Conservation (phyloP, 2,797 vertebrate species). For the Novumbra hubbsi region DNA sequence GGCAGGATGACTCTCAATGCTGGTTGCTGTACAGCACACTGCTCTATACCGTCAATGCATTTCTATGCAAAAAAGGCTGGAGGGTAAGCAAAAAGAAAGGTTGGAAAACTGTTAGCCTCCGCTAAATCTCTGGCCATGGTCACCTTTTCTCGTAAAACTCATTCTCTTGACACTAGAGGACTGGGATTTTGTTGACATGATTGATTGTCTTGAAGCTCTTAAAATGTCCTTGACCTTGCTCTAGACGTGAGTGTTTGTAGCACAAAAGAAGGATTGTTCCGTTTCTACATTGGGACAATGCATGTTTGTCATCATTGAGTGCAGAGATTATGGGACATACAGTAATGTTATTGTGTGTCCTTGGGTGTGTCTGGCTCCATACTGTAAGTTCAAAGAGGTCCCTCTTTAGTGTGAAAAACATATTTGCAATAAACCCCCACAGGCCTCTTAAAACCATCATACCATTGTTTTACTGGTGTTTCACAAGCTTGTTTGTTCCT, state of each 20-base stretch:
- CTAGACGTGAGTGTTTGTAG: conserved; percentile 37
- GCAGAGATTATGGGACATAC: conserved; percentile 23
- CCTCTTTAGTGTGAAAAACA: conserved; percentile 27
- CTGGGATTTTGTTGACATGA: background rate
- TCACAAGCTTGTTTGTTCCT: background rate
- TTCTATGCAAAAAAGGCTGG: no score
- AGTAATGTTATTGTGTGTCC: conserved; percentile 27
- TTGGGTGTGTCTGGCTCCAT: conserved; percentile 31
- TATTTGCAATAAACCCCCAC: conserved; percentile 33
- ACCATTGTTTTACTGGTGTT: conserved; percentile 32
- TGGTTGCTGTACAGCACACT: no score
- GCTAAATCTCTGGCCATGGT: no score
- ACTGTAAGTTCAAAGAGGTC: conserved; percentile 40
- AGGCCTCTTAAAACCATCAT: conserved; percentile 19
- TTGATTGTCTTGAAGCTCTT: conserved; percentile 29
- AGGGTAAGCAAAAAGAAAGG: no score
- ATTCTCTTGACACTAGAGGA: conserved; percentile 27
- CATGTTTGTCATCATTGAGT: conserved; percentile 54
- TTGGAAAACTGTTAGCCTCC: no score
- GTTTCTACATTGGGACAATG: conserved; percentile 50
- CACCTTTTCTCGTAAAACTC: background rate
- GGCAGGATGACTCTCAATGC: no score
- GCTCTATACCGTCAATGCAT: no score
- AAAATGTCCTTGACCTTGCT: conserved; percentile 54
- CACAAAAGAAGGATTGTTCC: conserved; percentile 60